These are phyloP conservation scores for Zaprionus kolodkinae DNA, from an alignment of 1,140 invertebrate genomes.

Conservation along the genomic window DNA sequence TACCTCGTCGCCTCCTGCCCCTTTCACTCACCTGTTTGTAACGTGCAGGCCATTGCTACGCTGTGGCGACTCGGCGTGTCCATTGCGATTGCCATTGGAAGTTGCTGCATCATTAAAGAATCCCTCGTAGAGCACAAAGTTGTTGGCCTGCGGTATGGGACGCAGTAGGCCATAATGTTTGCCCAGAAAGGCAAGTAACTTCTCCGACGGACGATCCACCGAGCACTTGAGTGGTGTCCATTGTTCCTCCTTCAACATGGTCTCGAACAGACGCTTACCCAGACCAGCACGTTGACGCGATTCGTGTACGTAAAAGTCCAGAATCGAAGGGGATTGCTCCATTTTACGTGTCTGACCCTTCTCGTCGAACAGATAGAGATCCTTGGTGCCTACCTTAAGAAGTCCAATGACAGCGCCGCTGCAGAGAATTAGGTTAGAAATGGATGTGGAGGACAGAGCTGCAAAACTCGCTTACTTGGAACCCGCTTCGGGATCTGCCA, in stretches of 20 bases:
- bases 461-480: conserved; percentile 85
- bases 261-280: conserved; percentile 91
- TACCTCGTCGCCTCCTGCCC: background rate
- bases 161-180: conserved; percentile 92
- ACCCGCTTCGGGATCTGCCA: conserved; percentile 86
- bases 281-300: conserved; percentile 91
- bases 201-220: conserved; percentile 95
- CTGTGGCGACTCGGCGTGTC: conserved; percentile 51
- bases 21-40: conserved; percentile 76
- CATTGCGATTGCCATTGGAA: conserved; percentile 53
- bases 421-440: background rate
- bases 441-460: too few relatives aligned
- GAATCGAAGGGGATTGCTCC: conserved; percentile 89
- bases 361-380: conserved; percentile 92
- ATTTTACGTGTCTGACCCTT: conserved; percentile 89
- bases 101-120: conserved; percentile 88
- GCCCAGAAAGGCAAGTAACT: conserved; percentile 92
- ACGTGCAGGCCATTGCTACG: conserved; percentile 67
- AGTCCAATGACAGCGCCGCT: conserved; percentile 90
- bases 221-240: conserved; percentile 90
- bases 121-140: conserved; percentile 94
- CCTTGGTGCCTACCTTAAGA: conserved; percentile 93
- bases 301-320: conserved; percentile 95
- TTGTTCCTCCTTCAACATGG: conserved; percentile 91
- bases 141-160: conserved; percentile 93